Percentiles rank a stretch among this genome's conserved stretches.
Evolutionary conservation across 1,140 invertebrate genomes (phyloP).

Genomic region (Hyles euphorbiae): DNA sequence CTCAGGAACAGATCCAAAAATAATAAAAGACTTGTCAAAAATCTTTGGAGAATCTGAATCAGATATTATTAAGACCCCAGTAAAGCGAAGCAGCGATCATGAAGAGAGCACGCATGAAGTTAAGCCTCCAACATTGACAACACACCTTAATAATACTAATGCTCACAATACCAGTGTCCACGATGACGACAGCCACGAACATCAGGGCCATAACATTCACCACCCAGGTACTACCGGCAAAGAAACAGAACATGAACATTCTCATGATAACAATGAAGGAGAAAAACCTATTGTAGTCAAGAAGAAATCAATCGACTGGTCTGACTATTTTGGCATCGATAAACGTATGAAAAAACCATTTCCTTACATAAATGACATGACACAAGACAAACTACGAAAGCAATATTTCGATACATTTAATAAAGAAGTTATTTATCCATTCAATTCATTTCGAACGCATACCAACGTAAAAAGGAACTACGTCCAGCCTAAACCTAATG

Average conservation of each 20-base stretch:
- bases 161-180: constrained; percentile 33
- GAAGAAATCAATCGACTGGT: constrained; percentile 90
- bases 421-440: constrained; percentile 68
- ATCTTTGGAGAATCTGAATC: constrained; percentile 69
- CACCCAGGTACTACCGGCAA: constrained; percentile 67
- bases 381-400: constrained; percentile 57
- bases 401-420: constrained; percentile 69
- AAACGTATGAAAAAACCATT: constrained; percentile 82
- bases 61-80: constrained; percentile 59
- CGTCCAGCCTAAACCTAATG: constrained; percentile 37
- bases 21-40: constrained; percentile 75
- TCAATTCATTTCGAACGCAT: constrained; percentile 65
- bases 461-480: constrained; percentile 60
- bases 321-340: constrained; percentile 89
- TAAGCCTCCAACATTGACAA: constrained; percentile 52
- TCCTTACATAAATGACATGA: constrained; percentile 44
- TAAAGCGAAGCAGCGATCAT: constrained; percentile 64
- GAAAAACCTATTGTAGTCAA: constrained; percentile 76
- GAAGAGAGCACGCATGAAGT: constrained; percentile 49
- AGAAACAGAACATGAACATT: constrained; percentile 34
- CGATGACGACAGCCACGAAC: constrained; percentile 56
- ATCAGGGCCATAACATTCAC: constrained; percentile 60
- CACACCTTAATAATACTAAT: constrained; percentile 51
- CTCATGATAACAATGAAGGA: constrained; percentile 44
- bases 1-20: constrained; percentile 71